Percentiles rank a stretch among this genome's conserved stretches.
Conservation (phyloP, 2,797 vertebrate species). For the Falco berigora region DNA sequence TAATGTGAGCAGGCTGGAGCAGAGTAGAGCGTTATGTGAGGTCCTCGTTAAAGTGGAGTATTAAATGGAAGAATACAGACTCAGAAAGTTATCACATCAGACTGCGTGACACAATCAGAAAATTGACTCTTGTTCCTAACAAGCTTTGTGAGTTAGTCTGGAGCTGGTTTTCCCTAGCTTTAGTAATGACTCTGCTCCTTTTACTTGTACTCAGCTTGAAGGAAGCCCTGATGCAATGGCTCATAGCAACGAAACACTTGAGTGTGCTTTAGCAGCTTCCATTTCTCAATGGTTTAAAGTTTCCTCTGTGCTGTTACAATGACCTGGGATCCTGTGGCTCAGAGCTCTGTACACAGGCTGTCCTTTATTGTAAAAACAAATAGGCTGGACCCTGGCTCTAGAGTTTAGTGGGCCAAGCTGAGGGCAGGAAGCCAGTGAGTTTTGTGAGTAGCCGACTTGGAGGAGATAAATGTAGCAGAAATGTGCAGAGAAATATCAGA, state of each 20-base stretch:
- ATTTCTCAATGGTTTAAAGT: background rate
- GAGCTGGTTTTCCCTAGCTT: background rate
- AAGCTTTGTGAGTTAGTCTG: background rate
- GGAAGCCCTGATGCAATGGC: background rate
- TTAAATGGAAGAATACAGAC: background rate
- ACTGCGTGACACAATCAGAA: background rate
- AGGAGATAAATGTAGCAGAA: constrained; percentile 4
- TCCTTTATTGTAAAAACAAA: background rate
- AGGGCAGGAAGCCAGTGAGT: background rate
- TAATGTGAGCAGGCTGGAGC: background rate
- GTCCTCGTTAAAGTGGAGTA: background rate
- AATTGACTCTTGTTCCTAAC: background rate
- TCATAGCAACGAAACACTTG: background rate
- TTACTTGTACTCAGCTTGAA: background rate
- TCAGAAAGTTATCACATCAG: background rate
- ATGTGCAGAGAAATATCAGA: background rate
- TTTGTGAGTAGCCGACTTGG: background rate
- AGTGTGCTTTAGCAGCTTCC: background rate
- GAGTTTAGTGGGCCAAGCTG: background rate
- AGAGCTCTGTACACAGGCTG: background rate
- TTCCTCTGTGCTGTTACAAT: background rate
- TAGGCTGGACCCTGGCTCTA: background rate
- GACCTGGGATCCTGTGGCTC: background rate
- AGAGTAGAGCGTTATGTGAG: background rate
- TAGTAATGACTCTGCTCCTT: background rate